Evolutionary conservation across 1,140 invertebrate species (phyloP).

Genomic region (Lordiphosa stackelbergi): DNA sequence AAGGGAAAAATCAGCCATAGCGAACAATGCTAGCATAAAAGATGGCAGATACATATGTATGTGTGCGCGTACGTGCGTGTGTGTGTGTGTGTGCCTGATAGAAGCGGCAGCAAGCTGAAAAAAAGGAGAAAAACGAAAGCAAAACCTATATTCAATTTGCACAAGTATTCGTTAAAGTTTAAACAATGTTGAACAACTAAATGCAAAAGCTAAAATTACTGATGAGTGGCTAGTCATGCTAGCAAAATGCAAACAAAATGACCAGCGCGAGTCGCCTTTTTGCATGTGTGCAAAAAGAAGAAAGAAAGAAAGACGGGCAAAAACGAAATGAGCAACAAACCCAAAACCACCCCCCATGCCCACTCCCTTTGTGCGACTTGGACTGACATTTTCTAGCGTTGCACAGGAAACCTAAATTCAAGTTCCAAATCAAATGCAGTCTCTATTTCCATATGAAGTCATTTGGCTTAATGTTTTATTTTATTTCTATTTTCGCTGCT

Average conservation of each 20-base stretch:
- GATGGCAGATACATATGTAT: slow-evolving; percentile 58
- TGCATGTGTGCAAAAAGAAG: slow-evolving; percentile 31
- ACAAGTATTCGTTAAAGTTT: slow-evolving; percentile 41
- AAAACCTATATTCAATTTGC: slow-evolving; percentile 40
- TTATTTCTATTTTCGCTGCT: slow-evolving; percentile 15
- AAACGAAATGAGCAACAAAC: slow-evolving; percentile 48
- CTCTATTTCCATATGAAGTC: slow-evolving; percentile 6
- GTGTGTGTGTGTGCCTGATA: slow-evolving; percentile 14
- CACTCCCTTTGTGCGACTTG: slow-evolving; percentile 56
- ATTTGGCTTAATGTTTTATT: not conserved
- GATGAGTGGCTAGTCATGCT: slow-evolving; percentile 56
- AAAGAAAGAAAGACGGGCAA: slow-evolving; percentile 39
- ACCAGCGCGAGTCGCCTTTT: slow-evolving; percentile 55
- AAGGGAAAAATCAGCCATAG: slow-evolving; percentile 27
- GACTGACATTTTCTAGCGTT: slow-evolving; percentile 49
- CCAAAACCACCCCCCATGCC: slow-evolving; percentile 35
- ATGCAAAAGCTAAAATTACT: slow-evolving; percentile 38
- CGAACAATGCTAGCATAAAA: slow-evolving; percentile 63
- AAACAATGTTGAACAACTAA: slow-evolving; percentile 41
- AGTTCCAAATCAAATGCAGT: slow-evolving; percentile 36
- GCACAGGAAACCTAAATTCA: slow-evolving; percentile 33
- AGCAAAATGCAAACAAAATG: slow-evolving; percentile 62
- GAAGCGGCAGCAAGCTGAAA: slow-evolving; percentile 35
- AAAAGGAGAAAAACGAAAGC: slow-evolving; percentile 29
- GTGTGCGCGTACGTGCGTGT: slow-evolving; percentile 11